Base-by-base conservation (phyloP, 2,888 invertebrate species). In the Brenthis daphne region DNA sequence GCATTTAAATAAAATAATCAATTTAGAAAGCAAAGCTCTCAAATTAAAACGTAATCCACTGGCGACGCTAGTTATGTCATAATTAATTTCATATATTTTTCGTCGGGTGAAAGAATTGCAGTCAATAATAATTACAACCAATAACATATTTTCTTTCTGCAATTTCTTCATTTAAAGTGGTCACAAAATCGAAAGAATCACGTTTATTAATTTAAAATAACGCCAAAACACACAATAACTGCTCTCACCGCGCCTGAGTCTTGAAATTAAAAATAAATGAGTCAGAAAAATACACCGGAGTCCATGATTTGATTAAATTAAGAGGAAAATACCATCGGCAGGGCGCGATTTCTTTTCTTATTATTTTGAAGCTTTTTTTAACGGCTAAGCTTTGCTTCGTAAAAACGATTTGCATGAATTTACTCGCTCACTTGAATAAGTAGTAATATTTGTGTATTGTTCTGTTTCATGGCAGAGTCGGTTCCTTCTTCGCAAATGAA, bases 231-330 rank as follows among this genome's bases (percentile, higher is more conserved):
- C 72, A 70, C 73, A 70, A 72, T 69, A 69, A 70, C 63, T 57
- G 57, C 57, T 67, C 63, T 66, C 68, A 65, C 50, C 68, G 67
- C 57, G 47, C 24, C 51, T 63, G 65, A 56, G 51, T 61, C 24
- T 53, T 86, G 78, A 87, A 89, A 90, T 90, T 89, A 90, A 89
- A 89, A 89, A 84, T 85, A 89, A 89, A 88, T 89, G 86, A 87
- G 82, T 84, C 84, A 86, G 87, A 88, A 89, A 87, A 88, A 84
- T 85, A 85, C 81, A 85, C 80, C 82, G 74, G 75, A 83, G 79
- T 85, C 85, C 83, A 82, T 83, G 84, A 88, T 89, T 90, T 89
- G 86, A 90, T 90, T 88, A 89, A 89, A 89, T 89, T 84, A 86
- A 82, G 82, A 85, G 88, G 87, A 86, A 90, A 90, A 88, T 86